Base-by-base conservation (phyloP, 53 echinoderm and acorn worm species). In the Echinarachnius parma region DNA sequence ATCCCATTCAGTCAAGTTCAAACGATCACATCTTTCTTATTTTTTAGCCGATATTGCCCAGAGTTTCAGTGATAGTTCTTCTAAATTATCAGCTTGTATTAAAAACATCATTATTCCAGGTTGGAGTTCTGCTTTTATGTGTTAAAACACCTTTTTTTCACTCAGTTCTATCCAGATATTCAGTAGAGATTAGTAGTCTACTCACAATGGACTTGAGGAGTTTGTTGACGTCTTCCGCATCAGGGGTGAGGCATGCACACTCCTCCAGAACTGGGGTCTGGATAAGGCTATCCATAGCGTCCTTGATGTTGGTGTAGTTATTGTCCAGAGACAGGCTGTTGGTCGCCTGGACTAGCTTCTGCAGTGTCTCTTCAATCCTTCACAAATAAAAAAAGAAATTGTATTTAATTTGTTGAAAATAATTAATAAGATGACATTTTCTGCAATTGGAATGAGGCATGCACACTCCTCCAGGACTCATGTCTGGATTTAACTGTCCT, bases 221-320 rank as follows among this genome's bases (percentile, higher is more conserved):
- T 50, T 58, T 82, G 27, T 82, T 82, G 14, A 96, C 96, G 76
- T 96, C 96, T 28, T 96, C 91, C 46, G 96, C 80, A 34, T 96
- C 96, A 30, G 96, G 96, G 2, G 91, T 79, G 27, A 91, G 69
- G 65, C 96, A 96, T 21, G 96, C 89, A 72, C 90, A 90, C 20
- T 90, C 90, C 34, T 96, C 96, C 49, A 96, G 76, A 4, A 91
- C 85, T 7, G 87, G 84, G 11, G 90, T 90, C 34, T 95, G 91
- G 19, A 90, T 79, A 36, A 95, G 42, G 52, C 90, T 90, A 44
- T 95, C 96, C 81, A 95, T 91, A 4, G 96, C 96, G 82, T 95
- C 96, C 67, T 90, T 95, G 49, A 90, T 82, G 70, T 90, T 95
- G 79, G 85, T 95, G 61, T 95, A 95, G 49, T 87, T 78, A 57